Evolutionary conservation across 2,113 vertebrate genomes (phyloP), one percentile per base, ranked within the genome.

Genomic region (Mesitornis unicolor): DNA sequence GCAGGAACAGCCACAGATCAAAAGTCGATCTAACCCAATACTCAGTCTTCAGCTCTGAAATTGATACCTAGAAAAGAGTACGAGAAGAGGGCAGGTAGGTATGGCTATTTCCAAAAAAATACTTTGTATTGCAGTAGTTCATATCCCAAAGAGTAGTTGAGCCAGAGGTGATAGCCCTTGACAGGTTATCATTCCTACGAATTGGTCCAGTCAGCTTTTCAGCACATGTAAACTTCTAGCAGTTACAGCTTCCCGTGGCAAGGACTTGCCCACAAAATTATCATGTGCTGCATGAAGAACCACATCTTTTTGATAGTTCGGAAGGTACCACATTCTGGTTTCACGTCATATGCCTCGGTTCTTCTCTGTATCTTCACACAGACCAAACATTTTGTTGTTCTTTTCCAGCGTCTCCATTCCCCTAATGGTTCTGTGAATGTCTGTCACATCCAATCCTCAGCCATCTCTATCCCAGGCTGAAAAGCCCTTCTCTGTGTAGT

Each of bases 201-300:
- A 75, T 60, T 65, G 48, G 14, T 43, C n/a, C 48, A 83, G 65
- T 60, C 61, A 76, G 13, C 48, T 96, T 93, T 90, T 45, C 43
- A 53, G 78, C 0, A 1, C 28, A 21, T 0, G 0, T 36, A 36
- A 65, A 74, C 28, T 61, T 76, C 10, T 17, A 26, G 33, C 48
- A 29, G 26, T 50, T 65, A 16, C 54, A 59, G 60, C 45, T 91
- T 77, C 54, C 50, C 15, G 0, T 28, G 47, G n/a, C 47, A 76
- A 60, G 36, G 40, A n/a, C 26, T 85, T 75, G 7, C 63, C 38
- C 29, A 8, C 20, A 63, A 11, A 33, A 48, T 22, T 22, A 50
- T 10, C 1, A 56, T n/a, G 38, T 75, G 13, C 35, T 71, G 11
- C 78, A 6, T 53, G 82, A 83, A 48, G 40, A 68, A 40, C 16